Conservation (phyloP, 2,888 invertebrate genomes). For the Temnothorax ravouxi region DNA sequence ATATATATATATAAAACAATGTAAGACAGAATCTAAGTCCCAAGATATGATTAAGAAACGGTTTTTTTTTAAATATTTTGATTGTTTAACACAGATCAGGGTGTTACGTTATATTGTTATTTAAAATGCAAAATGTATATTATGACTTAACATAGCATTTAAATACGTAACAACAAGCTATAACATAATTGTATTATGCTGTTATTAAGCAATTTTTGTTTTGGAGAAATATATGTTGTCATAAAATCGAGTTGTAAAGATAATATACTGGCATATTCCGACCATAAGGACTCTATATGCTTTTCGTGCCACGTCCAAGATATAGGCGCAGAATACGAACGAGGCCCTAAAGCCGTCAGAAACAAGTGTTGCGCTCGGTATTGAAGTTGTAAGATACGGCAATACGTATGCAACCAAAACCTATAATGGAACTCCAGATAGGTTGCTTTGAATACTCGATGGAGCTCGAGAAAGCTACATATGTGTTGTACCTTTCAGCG, state of each 20-base stretch:
- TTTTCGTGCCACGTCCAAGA: conserved; percentile 55
- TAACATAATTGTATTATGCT: not conserved
- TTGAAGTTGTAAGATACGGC: conserved; percentile 73
- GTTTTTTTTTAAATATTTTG: conserved; percentile 53
- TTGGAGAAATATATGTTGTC: conserved; percentile 1
- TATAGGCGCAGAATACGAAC: conserved; percentile 68
- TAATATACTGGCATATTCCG: conserved; percentile 28
- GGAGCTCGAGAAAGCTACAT: conserved; percentile 57
- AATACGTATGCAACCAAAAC: conserved; percentile 70
- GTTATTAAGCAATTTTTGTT: not conserved
- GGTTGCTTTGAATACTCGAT: conserved; percentile 72
- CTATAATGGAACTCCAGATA: conserved; percentile 71
- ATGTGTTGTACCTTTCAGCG: conserved; percentile 38
- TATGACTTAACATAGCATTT: not conserved
- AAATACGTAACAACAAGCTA: not conserved
- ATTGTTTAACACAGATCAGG: not conserved
- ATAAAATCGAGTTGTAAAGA: conserved; percentile 21
- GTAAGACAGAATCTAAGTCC: conserved; percentile 49
- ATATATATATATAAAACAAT: conserved; percentile 48
- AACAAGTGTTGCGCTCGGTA: conserved; percentile 73
- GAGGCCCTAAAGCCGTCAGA: conserved; percentile 74
- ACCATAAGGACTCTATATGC: conserved; percentile 11
- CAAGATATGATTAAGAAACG: conserved; percentile 53
- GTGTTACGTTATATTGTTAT: not conserved
- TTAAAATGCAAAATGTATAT: not conserved